Evolutionary conservation across 2,797 vertebrate genomes (phyloP).

Genomic region (Acridotheres tristis): DNA sequence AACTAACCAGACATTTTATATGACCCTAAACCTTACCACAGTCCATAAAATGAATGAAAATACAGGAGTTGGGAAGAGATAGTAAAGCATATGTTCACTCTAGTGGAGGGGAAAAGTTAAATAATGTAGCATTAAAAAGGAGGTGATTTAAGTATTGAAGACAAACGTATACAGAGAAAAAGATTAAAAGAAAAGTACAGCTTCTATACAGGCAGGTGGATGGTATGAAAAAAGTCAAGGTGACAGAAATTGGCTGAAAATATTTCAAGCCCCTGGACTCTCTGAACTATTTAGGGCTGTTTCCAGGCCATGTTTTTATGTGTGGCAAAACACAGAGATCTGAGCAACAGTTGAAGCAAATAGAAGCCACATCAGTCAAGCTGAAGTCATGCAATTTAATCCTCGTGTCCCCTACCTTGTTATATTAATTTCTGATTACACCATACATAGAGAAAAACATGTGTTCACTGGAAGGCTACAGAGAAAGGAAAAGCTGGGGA

Average conservation of each 20-base stretch:
- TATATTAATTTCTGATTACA: slow-evolving; percentile 5
- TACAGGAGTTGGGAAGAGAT: not conserved
- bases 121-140: not conserved
- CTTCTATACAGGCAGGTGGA: not conserved
- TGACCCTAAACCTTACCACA: not conserved
- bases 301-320: not conserved
- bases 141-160: not conserved
- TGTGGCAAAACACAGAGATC: not conserved
- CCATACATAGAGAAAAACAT: not conserved
- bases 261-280: not conserved
- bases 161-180: not conserved
- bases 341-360: not conserved
- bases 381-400: not conserved
- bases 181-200: not conserved
- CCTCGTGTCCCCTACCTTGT: not conserved
- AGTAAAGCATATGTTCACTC: not conserved
- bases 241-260: not conserved
- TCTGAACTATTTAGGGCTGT: not conserved
- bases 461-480: not conserved
- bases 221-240: not conserved
- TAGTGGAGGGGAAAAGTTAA: not conserved
- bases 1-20: not conserved
- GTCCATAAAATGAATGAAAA: not conserved
- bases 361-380: not conserved
- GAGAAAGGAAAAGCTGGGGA: not conserved